phyloP scores from a whole-genome alignment of 2,888 invertebrate genomes.

The Nephrotoma guestfalica region DNA sequence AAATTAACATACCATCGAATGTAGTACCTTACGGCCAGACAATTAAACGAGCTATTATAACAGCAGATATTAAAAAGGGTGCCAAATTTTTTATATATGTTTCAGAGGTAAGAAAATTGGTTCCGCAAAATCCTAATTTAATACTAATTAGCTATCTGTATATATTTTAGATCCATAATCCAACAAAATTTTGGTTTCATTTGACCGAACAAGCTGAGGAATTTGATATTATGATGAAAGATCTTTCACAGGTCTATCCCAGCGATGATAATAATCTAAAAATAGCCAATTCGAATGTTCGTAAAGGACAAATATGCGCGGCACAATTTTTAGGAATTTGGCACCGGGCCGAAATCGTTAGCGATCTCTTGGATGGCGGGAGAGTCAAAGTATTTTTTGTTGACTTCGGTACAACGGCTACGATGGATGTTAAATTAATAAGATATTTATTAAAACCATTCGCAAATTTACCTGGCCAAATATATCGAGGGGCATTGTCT shows the following conservation, averaged over 20 bases:
- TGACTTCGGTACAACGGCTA: conserved; percentile 22
- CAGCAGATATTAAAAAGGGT: background rate
- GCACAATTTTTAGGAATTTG: conserved; percentile 16
- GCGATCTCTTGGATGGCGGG: conserved; percentile 11
- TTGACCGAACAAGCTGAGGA: conserved; percentile 17
- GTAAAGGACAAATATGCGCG: conserved; percentile 21
- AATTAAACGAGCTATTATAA: background rate
- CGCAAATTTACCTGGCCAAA: conserved; percentile 20
- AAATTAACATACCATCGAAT: background rate
- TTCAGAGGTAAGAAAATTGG: background rate
- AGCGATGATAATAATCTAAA: conserved; percentile 9
- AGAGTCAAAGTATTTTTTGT: conserved; percentile 22
- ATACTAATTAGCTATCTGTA: background rate
- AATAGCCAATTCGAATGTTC: conserved; percentile 18
- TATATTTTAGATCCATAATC: conserved; percentile 9
- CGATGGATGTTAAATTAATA: conserved; percentile 17
- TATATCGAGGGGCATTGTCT: conserved; percentile 20
- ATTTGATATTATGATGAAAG: conserved; percentile 17
- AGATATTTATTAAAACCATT: conserved; percentile 21
- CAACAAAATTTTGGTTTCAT: conserved; percentile 24
- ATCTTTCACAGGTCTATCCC: conserved; percentile 14
- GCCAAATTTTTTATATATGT: background rate
- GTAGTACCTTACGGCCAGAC: background rate
- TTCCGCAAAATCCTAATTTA: background rate
- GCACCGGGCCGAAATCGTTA: conserved; percentile 23